Evolutionary conservation across 2,797 vertebrate genomes (phyloP), one percentile per base, ranked within the genome.

Genomic region (Chromis chromis): DNA sequence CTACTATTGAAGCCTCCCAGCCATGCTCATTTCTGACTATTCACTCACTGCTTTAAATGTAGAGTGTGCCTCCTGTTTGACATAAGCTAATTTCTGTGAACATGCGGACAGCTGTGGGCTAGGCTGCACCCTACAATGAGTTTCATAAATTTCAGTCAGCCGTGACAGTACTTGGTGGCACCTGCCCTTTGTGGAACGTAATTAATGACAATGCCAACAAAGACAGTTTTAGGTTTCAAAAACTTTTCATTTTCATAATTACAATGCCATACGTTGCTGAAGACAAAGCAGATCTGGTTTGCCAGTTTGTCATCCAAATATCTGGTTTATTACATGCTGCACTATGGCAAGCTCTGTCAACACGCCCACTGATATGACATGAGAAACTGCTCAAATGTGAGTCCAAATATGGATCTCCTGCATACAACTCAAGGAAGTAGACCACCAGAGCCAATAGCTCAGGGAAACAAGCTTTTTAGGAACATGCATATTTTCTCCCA

Each of bases 21-120:
- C 86, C 77, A 88, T 90, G 90, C 90, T 92, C 80, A 88, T 89
- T 91, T 89, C 83, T 86, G 78, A 90, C 89, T 88, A 92, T 93
- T 93, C 91, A 91, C 83, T 78, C 63, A 2, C 86, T 75, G 83
- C 83, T 89, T 92, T 86, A 88, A 83, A 89, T 88, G 84, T 88
- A 85, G 83, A 86, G 84, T 71, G 84, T 83, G 84, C 87, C 89
- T 90, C 88, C 87, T 79, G 84, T 85, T 84, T 85, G 89, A 92
- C 87, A 84, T 85, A 74, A 79, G 86, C 87, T 89, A 87, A 89
- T 91, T 86, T 91, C 86, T 91, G 79, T 86, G 84, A 89, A 86
- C 87, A 84, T 39, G 78, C 73, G 0, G 89, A 87, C 92, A 93
- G 92, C 92, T 91, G 89, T 86, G 82, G 64, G 69, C 81, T 81